Conservation (phyloP, 2,113 vertebrate genomes). For the Oceanodroma tethys region DNA sequence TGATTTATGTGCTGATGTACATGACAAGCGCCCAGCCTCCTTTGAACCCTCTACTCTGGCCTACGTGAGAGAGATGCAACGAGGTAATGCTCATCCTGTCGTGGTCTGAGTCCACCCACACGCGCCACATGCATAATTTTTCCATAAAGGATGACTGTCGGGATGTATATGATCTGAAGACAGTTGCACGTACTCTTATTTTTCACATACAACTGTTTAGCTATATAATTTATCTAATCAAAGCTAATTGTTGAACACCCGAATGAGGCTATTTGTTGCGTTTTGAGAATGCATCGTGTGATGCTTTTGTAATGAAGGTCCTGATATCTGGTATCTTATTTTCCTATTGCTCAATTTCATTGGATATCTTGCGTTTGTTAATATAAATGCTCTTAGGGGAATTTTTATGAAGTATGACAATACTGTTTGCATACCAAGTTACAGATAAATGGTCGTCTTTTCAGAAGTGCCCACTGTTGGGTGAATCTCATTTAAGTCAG, state of each 20-base stretch:
- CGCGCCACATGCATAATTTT: neutral
- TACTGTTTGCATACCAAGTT: neutral
- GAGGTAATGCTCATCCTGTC: neutral
- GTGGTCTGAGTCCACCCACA: neutral
- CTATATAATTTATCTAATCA: neutral
- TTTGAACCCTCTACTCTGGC: neutral
- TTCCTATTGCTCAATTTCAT: neutral
- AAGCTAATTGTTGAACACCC: neutral
- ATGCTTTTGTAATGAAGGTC: neutral
- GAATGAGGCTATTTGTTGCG: neutral
- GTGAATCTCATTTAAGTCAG: neutral
- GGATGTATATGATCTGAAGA: neutral
- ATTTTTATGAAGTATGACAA: neutral
- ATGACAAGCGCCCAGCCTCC: neutral
- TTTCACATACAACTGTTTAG: neutral
- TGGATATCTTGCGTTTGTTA: neutral
- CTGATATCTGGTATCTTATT: neutral
- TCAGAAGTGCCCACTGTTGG: neutral
- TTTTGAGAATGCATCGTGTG: rapidly evolving
- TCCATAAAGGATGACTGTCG: neutral
- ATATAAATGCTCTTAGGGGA: neutral
- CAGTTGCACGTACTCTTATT: neutral
- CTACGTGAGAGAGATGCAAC: rapidly evolving
- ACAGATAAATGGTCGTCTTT: neutral
- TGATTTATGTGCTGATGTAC: neutral